These are phyloP conservation scores for Gallinago media DNA, from an alignment of 2,113 vertebrate genomes.

Conservation along the genomic window DNA sequence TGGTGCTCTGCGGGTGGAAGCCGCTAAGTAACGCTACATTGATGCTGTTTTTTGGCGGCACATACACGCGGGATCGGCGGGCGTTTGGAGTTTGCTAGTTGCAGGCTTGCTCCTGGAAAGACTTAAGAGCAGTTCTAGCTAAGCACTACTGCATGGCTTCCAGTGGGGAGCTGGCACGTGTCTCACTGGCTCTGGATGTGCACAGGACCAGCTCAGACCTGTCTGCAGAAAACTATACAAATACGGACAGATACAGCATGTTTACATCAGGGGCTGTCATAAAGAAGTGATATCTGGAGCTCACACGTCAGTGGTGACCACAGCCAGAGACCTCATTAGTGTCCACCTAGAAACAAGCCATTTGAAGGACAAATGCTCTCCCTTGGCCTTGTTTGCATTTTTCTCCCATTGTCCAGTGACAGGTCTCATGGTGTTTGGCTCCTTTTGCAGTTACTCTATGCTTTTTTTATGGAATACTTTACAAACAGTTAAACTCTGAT, in stretches of 20 bases:
- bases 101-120: neutral
- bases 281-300: neutral
- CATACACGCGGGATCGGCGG: no score
- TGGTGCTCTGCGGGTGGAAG: neutral
- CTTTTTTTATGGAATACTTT: neutral
- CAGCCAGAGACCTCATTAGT: neutral
- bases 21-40: rapidly evolving
- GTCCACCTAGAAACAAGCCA: neutral
- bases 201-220: neutral
- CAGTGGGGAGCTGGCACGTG: neutral
- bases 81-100: neutral
- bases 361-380: neutral
- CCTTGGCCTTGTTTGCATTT: neutral
- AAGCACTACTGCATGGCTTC: neutral
- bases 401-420: neutral
- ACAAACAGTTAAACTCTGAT: neutral
- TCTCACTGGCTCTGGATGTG: neutral
- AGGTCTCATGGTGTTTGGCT: neutral
- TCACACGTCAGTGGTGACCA: neutral
- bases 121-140: neutral
- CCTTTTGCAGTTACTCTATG: neutral
- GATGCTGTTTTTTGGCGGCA: rapidly evolving
- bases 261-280: neutral
- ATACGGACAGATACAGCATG: neutral
- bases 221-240: neutral